These are phyloP conservation scores for Hemiprocne comata DNA, from an alignment of 2,113 vertebrate species.

Conservation along the genomic window DNA sequence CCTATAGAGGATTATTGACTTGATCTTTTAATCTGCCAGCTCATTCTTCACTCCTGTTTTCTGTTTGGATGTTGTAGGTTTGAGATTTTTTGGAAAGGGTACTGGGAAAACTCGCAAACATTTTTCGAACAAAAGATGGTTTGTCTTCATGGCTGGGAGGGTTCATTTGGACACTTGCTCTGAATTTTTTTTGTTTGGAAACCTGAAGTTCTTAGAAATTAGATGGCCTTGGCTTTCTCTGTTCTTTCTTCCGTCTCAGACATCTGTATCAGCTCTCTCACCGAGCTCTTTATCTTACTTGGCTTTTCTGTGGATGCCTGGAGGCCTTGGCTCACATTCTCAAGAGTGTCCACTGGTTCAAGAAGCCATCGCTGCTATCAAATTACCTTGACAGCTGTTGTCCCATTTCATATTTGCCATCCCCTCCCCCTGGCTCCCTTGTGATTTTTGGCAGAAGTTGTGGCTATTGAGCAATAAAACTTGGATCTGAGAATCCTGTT, in stretches of 20 bases:
- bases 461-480: constrained; percentile 67
- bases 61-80: constrained; percentile 36
- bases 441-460: constrained; percentile 68
- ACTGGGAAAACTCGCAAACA: constrained; percentile 45
- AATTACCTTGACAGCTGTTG: constrained; percentile 71
- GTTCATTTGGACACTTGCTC: constrained; percentile 47
- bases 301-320: constrained; percentile 64
- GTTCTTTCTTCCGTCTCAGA: constrained; percentile 58
- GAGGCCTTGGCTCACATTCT: constrained; percentile 66
- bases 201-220: constrained; percentile 68
- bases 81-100: constrained; percentile 45
- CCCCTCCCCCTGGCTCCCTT: constrained; percentile 56
- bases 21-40: not conserved
- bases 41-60: constrained; percentile 30
- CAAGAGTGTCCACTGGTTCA: constrained; percentile 67
- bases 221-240: constrained; percentile 59
- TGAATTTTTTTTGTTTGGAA: constrained; percentile 39
- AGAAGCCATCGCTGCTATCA: constrained; percentile 62
- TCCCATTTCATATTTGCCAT: constrained; percentile 64
- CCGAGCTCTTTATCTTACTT: constrained; percentile 65
- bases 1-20: not conserved
- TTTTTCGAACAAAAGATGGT: constrained; percentile 57
- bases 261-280: constrained; percentile 64
- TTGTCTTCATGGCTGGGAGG: constrained; percentile 58
- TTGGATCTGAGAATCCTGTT: constrained; percentile 57